phyloP scores from a whole-genome alignment of 2,888 invertebrate species.

The Drosophila prostipennis region DNA sequence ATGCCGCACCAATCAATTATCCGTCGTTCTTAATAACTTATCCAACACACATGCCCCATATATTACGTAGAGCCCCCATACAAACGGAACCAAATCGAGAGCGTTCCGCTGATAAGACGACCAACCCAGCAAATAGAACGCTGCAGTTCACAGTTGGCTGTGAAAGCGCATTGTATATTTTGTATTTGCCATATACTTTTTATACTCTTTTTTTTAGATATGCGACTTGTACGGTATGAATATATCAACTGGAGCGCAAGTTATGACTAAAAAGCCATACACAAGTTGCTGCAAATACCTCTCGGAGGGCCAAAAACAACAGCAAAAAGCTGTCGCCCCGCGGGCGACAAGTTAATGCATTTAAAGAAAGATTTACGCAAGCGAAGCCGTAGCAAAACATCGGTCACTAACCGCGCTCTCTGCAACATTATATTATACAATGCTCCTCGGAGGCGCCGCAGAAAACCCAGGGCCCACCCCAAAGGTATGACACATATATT shows the following conservation, averaged over 20 bases:
- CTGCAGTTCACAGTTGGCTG: slow-evolving; percentile 57
- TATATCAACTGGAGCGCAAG: slow-evolving; percentile 16
- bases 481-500: slow-evolving; percentile 65
- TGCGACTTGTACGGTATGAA: slow-evolving; percentile 33
- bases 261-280: slow-evolving; percentile 37
- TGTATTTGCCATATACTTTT: slow-evolving; percentile 7
- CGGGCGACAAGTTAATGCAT: slow-evolving; percentile 45
- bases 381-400: slow-evolving; percentile 63
- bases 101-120: slow-evolving; percentile 58
- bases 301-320: slow-evolving; percentile 15
- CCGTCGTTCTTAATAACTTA: slow-evolving; percentile 26
- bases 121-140: slow-evolving; percentile 10
- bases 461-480: slow-evolving; percentile 36
- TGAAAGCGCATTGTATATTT: slow-evolving; percentile 52
- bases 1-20: slow-evolving; percentile 7
- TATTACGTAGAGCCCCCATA: slow-evolving; percentile 24
- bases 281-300: slow-evolving; percentile 22
- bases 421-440: slow-evolving; percentile 75
- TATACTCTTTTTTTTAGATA: slow-evolving; percentile 52
- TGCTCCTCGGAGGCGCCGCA: slow-evolving; percentile 22
- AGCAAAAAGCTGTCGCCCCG: slow-evolving; percentile 24
- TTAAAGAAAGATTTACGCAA: slow-evolving; percentile 46
- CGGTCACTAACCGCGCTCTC: slow-evolving; percentile 68
- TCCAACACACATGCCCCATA: slow-evolving; percentile 35
- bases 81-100: slow-evolving; percentile 40